Evolutionary conservation across 2,113 vertebrate species (phyloP), one percentile per base, ranked within the genome.

Genomic region (Sceloporus undulatus): DNA sequence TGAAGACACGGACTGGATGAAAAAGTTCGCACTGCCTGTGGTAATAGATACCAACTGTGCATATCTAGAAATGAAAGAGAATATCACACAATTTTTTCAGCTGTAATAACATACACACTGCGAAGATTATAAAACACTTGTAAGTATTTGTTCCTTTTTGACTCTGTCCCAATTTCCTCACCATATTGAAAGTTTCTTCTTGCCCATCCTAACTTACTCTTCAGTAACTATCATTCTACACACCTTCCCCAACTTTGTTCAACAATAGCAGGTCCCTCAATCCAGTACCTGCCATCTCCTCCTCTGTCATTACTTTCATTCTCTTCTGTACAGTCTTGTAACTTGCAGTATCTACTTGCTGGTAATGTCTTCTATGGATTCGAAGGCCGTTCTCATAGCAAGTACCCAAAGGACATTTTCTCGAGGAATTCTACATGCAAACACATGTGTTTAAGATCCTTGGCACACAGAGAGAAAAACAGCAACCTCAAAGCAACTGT

Each of bases 351-450:
- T 97, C 97, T 0, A 98, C 95, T 88, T 91, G 95, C 89, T 79
- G 96, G 91, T 98, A 98, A 85, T 97, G 97, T 16, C 93, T 91
- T 18, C 96, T 19, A 0, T 98, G 94, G 81, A 98, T 98, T 1
- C 98, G 98, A 56, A 98, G 96, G 82, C 98, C 98, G 38, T 92
- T 96, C 95, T 98, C 98, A 76, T 98, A 98, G 94, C 98, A 98
- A 92, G 98, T 95, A 14, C 97, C 98, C 94, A 99, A 91, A 70
- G 98, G 96, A 71, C 98, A 97, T 87, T 96, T 96, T 90, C 98
- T 98, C 4, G 96, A 96, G 86, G 95, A 86, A 90, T 99, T 98
- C 99, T 99, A 91, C 83, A 80, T 90, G 52, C 93, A 42, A 73
- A 29, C 93, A 16, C 38, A 77, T 40, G 9, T 40, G 13, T 87